Evolutionary conservation across 1,140 invertebrate genomes (phyloP), one percentile per base, ranked within the genome.

Genomic region (Pararge aegeria): DNA sequence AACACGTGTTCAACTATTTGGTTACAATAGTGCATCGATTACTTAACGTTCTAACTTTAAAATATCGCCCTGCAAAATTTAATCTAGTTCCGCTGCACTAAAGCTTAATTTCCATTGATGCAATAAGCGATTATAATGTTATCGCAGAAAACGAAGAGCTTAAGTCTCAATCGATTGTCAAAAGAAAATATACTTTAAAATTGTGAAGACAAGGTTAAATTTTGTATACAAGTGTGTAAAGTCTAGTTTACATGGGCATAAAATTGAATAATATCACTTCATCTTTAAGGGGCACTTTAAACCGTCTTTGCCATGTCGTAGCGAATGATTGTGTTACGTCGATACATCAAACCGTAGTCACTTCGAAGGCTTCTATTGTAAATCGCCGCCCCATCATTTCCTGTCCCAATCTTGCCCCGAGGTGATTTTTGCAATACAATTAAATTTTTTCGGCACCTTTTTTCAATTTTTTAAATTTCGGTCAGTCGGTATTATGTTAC

Each of bases 251-350:
- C 65, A 75, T 64, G 62, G 64, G 63, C 64, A 70, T 74, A 75
- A 73, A 80, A 77, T 76, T 82, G 74, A 82, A 80, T 73, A 78
- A 86, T 85, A 84, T 84, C 81, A 84, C 77, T 85, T 80, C 75
- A 80, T 83, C 75, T 71, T 80, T 76, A 80, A 86, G 83, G 79
- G 80, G 80, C 81, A 83, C 78, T 84, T 83, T 86, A 80, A 78
- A 78, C 73, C 71, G 64, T 70, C 67, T 76, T 57, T 66, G 62
- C 29, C 70, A 66, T 71, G 64, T 74, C 64, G 74, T 74, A 69
- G 64, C 67, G 71, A 76, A 78, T 83, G 71, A 86, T 87, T 87
- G 75, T 83, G 80, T 87, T 83, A 85, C 70, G 71, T 70, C 78
- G 68, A 89, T 87, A 83, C 78, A 89, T 89, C 87, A 89, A 78